Conservation (phyloP, 30 jellyfish, hydroid and myxozoan genomes). For the Turritopsis dohrnii region DNA sequence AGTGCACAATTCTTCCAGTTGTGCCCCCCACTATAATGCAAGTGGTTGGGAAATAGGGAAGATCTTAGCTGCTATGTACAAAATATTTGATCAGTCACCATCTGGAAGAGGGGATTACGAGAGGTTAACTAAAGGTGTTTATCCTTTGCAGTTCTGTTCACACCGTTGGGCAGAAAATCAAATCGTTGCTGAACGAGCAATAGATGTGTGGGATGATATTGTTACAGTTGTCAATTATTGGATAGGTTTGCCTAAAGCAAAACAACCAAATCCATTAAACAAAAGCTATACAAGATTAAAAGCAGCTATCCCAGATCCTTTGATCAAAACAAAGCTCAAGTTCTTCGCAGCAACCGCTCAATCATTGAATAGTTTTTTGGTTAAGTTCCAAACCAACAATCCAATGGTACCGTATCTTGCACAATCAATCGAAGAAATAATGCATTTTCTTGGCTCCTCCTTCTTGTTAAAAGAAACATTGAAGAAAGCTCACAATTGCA, state of each 20-base stretch:
- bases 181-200: neutral
- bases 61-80: conserved; percentile 9
- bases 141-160: neutral
- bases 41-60: neutral
- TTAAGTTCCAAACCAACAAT: conserved; percentile 6
- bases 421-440: neutral
- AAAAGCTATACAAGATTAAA: neutral
- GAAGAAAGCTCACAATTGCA: neutral
- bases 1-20: neutral
- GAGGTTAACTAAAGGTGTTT: neutral
- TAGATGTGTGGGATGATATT: neutral
- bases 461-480: neutral
- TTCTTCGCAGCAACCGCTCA: neutral
- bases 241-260: neutral
- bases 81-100: conserved; percentile 6
- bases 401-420: conserved; percentile 24
- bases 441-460: neutral
- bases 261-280: neutral
- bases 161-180: conserved; percentile 17
- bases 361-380: neutral
- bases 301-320: neutral
- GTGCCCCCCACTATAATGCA: neutral
- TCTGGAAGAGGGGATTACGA: conserved; percentile 12
- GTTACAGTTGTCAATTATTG: neutral
- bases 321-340: neutral